A percentile compares a stretch with the other conserved stretches of the same genome.
These are phyloP conservation scores for Zootoca vivipara DNA, from an alignment of 2,113 vertebrate species.

Conservation along the genomic window DNA sequence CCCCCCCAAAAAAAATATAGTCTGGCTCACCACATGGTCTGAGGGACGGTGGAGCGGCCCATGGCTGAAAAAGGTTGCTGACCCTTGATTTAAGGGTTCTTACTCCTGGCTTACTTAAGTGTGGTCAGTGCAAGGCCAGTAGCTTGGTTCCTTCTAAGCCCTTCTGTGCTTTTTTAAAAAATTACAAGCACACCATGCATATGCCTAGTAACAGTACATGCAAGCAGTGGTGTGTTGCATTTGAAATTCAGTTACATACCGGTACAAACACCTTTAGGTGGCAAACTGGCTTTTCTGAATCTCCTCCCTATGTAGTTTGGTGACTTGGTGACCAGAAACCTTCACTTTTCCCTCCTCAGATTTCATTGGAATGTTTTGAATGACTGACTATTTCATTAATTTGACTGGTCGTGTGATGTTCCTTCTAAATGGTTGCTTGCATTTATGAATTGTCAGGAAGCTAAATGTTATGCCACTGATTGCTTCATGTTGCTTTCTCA, in stretches of 20 bases:
- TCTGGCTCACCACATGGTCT: too few relatives aligned
- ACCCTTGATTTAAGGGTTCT: neutral
- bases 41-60: too few relatives aligned
- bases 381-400: neutral
- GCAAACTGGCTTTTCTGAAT: neutral
- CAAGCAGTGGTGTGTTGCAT: neutral
- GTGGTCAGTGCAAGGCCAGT: accelerated
- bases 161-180: neutral
- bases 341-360: too few relatives aligned
- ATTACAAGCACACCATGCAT: neutral
- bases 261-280: neutral
- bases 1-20: too few relatives aligned
- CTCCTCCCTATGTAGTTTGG: accelerated
- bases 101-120: accelerated
- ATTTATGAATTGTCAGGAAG: neutral
- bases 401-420: neutral
- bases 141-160: neutral
- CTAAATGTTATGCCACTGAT: neutral
- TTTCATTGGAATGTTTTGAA: neutral
- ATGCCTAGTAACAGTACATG: neutral
- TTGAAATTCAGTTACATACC: neutral
- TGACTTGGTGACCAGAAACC: neutral
- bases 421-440: neutral
- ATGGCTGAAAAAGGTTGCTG: too few relatives aligned
- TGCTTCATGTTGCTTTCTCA: neutral